Percentiles rank a stretch among this genome's conserved stretches.
Conservation (phyloP, 37 sponge, comb jelly and placozoan species). For the Agelas oroides region DNA sequence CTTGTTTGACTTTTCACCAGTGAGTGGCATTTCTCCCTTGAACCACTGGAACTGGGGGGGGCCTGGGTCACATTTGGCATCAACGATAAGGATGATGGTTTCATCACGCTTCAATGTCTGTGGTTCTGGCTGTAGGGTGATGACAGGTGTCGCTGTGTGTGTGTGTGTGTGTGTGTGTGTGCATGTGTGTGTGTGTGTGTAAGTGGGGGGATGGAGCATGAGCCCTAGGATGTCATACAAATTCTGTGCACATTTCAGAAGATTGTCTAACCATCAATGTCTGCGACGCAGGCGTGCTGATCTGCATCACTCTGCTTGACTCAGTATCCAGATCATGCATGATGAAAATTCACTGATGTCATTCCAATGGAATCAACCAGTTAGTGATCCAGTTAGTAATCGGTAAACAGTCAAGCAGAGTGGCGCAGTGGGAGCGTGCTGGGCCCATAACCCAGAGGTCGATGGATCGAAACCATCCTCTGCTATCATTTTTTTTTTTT, state of each 20-base stretch:
- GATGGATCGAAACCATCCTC: constrained; percentile 97
- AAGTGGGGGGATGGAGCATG: not conserved
- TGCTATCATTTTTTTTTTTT: constrained; percentile 69
- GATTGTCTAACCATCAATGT: too few relatives aligned
- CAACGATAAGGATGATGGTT: not conserved
- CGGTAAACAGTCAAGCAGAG: constrained; percentile 78
- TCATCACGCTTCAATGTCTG: not conserved
- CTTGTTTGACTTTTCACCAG: not conserved
- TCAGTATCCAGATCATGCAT: too few relatives aligned
- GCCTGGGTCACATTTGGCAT: not conserved
- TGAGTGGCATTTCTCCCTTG: not conserved
- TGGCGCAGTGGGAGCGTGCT: constrained; percentile 97
- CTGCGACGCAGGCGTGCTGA: too few relatives aligned
- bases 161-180: constrained; percentile 36
- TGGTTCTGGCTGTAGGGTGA: not conserved
- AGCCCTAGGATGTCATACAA: too few relatives aligned
- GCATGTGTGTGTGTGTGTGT: not conserved
- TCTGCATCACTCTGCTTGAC: too few relatives aligned
- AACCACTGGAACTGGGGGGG: constrained; percentile 34
- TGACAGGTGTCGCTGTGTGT: constrained; percentile 31
- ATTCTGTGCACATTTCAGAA: too few relatives aligned
- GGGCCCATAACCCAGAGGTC: constrained; percentile 98
- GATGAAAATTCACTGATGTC: not conserved
- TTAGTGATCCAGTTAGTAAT: too few relatives aligned
- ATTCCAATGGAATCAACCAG: too few relatives aligned